Conservation (phyloP, 2,888 invertebrate species). For the Cosmia pyralina region DNA sequence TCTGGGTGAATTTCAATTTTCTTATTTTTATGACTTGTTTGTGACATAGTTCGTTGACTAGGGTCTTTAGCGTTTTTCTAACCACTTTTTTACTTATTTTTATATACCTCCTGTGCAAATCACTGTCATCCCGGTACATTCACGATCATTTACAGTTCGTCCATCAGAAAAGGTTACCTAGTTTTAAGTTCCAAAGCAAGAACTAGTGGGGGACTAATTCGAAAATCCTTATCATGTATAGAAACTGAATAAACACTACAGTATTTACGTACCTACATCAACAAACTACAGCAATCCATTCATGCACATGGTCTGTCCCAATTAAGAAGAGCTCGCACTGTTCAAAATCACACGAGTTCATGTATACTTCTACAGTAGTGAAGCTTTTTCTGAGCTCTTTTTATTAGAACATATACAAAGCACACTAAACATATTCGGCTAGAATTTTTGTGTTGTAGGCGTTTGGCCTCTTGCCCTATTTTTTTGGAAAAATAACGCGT, state of each 20-base stretch:
- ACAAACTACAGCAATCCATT: not conserved
- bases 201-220: not conserved
- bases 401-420: not conserved
- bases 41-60: slow-evolving; percentile 26
- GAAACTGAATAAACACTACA: not conserved
- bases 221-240: not conserved
- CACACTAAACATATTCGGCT: slow-evolving; percentile 35
- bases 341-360: not conserved
- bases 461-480: slow-evolving; percentile 52
- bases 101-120: not conserved
- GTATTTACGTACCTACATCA: too few relatives aligned
- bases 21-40: slow-evolving; percentile 9
- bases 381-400: not conserved
- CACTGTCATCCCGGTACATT: not conserved
- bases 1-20: slow-evolving; percentile 2
- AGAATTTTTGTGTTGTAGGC: slow-evolving; percentile 48
- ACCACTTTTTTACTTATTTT: not conserved
- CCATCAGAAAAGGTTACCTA: not conserved
- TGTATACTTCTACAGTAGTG: too few relatives aligned
- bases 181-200: not conserved
- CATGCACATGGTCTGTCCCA: not conserved
- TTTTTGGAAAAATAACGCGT: slow-evolving; percentile 30
- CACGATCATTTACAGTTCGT: not conserved
- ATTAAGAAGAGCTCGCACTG: not conserved
- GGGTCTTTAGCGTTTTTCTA: not conserved